Conservation (phyloP, 1,140 invertebrate species). For the Parasteatoda tepidariorum region DNA sequence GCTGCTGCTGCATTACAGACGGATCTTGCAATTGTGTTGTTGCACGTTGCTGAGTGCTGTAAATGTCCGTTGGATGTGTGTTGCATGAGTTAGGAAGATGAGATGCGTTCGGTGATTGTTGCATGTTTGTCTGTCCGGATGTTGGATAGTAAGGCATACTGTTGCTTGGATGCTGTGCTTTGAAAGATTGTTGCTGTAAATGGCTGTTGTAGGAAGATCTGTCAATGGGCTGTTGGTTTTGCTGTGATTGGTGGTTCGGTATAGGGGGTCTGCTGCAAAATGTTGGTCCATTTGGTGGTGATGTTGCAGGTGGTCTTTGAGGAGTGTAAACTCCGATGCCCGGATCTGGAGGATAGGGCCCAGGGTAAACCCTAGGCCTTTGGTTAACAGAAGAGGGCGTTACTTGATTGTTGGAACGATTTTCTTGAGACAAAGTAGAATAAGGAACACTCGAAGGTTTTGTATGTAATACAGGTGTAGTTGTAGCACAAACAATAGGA, state of each 20-base stretch:
- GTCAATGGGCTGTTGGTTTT: not conserved
- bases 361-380: slow-evolving; percentile 26
- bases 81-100: slow-evolving; percentile 39
- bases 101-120: not conserved
- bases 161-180: slow-evolving; percentile 20
- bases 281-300: slow-evolving; percentile 37
- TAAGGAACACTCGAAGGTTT: slow-evolving; percentile 31
- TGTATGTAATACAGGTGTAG: not conserved
- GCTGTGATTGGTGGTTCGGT: slow-evolving; percentile 32
- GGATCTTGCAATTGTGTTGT: slow-evolving; percentile 10
- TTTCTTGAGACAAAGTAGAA: slow-evolving; percentile 18
- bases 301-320: slow-evolving; percentile 17
- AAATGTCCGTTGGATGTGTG: slow-evolving; percentile 25
- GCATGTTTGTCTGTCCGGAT: slow-evolving; percentile 20
- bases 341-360: slow-evolving; percentile 50
- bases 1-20: slow-evolving; percentile 29
- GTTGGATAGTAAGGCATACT: slow-evolving; percentile 46
- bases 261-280: slow-evolving; percentile 52
- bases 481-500: slow-evolving; percentile 3
- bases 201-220: slow-evolving; percentile 7
- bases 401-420: not conserved
- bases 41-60: slow-evolving; percentile 10
- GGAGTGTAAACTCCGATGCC: slow-evolving; percentile 50
- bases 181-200: slow-evolving; percentile 26
- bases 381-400: slow-evolving; percentile 22